Percentiles rank a stretch among this genome's conserved stretches.
Conservation (phyloP, 2,888 invertebrate species). For the Sminthurides aquaticus region DNA sequence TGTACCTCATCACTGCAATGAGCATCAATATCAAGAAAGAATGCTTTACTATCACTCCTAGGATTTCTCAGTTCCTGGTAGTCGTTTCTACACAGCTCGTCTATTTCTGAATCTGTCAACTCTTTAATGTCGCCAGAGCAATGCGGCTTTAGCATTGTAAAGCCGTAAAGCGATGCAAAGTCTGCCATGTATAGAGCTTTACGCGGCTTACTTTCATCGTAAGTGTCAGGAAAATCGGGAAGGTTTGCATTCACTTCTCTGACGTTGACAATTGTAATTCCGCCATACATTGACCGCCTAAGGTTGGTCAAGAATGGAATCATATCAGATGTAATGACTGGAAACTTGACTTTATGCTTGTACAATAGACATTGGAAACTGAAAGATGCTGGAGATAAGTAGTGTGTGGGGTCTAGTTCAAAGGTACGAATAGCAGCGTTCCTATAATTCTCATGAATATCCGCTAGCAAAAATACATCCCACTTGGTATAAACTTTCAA, state of each 20-base stretch:
- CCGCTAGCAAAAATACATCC: no score
- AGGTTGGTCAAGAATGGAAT: no score
- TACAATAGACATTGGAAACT: no score
- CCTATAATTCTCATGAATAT: no score
- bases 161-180: background rate
- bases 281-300: background rate
- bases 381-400: no score
- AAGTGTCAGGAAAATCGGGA: background rate
- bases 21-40: background rate
- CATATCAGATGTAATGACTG: no score
- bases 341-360: no score
- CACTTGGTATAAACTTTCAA: no score
- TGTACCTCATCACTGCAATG: background rate
- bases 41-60: background rate
- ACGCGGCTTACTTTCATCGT: background rate
- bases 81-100: background rate
- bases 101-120: background rate
- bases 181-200: background rate
- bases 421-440: no score
- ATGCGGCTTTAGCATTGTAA: background rate
- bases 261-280: background rate
- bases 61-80: no score
- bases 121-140: background rate
- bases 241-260: background rate
- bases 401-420: no score